Evolutionary conservation across 2,888 invertebrate species (phyloP).

Genomic region (Lypha dubia): DNA sequence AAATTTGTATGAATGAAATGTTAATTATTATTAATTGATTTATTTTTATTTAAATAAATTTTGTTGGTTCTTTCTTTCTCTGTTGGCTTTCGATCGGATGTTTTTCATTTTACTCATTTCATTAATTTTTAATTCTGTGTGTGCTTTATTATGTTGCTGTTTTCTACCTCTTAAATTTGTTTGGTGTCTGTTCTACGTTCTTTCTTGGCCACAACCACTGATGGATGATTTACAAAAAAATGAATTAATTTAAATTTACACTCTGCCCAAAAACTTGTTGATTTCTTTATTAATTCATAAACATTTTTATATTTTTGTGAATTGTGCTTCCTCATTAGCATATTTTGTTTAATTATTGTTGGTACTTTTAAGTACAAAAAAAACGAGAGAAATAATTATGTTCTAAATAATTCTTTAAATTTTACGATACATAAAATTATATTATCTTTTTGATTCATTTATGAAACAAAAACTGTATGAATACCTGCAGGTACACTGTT

Average conservation of each 20-base stretch:
- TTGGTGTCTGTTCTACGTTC: not conserved
- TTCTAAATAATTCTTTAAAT: constrained; percentile 36
- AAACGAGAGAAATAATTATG: not conserved
- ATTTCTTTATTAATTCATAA: constrained; percentile 80
- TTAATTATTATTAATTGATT: constrained; percentile 68
- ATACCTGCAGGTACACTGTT: constrained; percentile 15
- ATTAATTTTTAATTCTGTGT: constrained; percentile 12
- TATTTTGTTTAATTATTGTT: constrained; percentile 1
- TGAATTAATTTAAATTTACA: constrained; percentile 55
- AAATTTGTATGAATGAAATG: constrained; percentile 66
- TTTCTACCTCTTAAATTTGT: constrained; percentile 3
- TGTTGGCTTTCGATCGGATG: not conserved
- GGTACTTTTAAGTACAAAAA: not conserved
- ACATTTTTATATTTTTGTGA: constrained; percentile 71
- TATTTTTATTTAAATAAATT: constrained; percentile 62
- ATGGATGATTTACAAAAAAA: constrained; percentile 63
- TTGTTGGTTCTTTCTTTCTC: not conserved
- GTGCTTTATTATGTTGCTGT: constrained; percentile 9
- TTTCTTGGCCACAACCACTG: constrained; percentile 64
- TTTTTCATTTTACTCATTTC: not conserved
- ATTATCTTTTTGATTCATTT: constrained; percentile 34
- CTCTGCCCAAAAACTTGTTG: constrained; percentile 75
- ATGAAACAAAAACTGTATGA: constrained; percentile 18
- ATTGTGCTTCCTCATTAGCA: not conserved
- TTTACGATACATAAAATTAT: not conserved